Evolutionary conservation across 2,888 invertebrate species (phyloP), one percentile per base, ranked within the genome.

Genomic region (Standfussiana lucernea): DNA sequence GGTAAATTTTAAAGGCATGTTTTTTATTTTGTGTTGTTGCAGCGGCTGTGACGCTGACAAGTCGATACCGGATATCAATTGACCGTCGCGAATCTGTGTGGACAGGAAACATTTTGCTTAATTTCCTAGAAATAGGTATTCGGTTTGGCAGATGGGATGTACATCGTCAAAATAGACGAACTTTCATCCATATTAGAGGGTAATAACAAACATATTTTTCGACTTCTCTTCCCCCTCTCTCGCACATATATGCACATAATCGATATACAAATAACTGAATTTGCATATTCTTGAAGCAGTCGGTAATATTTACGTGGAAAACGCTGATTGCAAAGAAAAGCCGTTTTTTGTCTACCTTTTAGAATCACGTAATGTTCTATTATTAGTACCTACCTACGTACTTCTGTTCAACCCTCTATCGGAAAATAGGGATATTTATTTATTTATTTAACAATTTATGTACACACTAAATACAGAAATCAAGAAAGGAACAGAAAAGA

Each of bases 51-150:
- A 37, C 24, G n/a, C n/a, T 21, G 32, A 32, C 40, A 13, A 50
- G 18, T 72, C 40, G 28, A 2, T 71, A 32, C 24, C 18, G 50
- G 32, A 37, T 72, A 70, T 24, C 40, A 32, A 70, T 70, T 21
- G 24, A 3, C 10, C 45, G 13, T 37, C 28, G 45, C 28, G 71
- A 35, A 37, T 65, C 18, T 18, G 24, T 71, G 35, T 69, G 45
- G 10, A 0, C 5, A 18, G 47, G 15, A 70, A 70, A 72, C 28
- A 32, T 37, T 10, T 28, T 28, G 35, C 21, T 7, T 13, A 37
- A 13, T 71, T 47, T 37, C 6, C 28, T 45, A 6, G 15, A 37
- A 47, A 70, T 5, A 28, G n/a, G n/a, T n/a, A n/a, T 21, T 28
- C 28, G 15, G 8, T 37, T 10, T 18, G n/a, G 18, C n/a, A 53